phyloP scores from a whole-genome alignment of 2,888 invertebrate genomes.

The Tenthredo distinguenda region DNA sequence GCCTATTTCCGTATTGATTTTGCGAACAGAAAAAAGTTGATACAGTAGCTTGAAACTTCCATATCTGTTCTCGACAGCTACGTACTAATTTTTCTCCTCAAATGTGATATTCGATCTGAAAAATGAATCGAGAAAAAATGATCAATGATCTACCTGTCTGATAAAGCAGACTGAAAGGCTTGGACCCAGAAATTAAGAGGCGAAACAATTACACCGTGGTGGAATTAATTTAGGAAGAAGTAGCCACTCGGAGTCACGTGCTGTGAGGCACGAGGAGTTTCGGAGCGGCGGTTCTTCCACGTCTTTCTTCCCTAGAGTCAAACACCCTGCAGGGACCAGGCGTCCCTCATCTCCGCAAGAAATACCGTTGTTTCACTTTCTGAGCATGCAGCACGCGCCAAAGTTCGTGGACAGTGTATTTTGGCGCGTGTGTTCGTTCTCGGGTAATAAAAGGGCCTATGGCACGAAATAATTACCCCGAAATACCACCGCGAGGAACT shows the following conservation, averaged over 20 bases:
- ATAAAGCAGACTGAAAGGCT: neutral
- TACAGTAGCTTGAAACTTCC: neutral
- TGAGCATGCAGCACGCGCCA: slow-evolving; percentile 1
- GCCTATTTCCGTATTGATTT: neutral
- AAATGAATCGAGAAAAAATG: neutral
- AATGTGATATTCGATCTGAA: neutral
- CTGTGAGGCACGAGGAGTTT: slow-evolving; percentile 1
- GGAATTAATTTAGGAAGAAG: slow-evolving; percentile 20
- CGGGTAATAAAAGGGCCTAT: neutral
- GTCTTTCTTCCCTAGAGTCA: slow-evolving; percentile 37
- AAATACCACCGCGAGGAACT: neutral
- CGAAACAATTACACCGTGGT: neutral
- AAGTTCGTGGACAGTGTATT: neutral
- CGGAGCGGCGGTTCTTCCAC: neutral
- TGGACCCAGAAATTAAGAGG: neutral
- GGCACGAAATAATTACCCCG: neutral
- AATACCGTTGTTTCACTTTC: slow-evolving; percentile 17
- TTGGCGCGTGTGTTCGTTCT: neutral
- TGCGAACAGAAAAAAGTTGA: neutral
- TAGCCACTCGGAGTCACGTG: slow-evolving; percentile 25
- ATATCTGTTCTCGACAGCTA: neutral
- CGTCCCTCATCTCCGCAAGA: slow-evolving; percentile 5
- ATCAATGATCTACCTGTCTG: neutral
- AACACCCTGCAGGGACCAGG: slow-evolving; percentile 27
- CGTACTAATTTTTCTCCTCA: neutral